These are phyloP conservation scores for Leptinotarsa undecemlineata DNA, from an alignment of 1,140 invertebrate species.

Conservation along the genomic window DNA sequence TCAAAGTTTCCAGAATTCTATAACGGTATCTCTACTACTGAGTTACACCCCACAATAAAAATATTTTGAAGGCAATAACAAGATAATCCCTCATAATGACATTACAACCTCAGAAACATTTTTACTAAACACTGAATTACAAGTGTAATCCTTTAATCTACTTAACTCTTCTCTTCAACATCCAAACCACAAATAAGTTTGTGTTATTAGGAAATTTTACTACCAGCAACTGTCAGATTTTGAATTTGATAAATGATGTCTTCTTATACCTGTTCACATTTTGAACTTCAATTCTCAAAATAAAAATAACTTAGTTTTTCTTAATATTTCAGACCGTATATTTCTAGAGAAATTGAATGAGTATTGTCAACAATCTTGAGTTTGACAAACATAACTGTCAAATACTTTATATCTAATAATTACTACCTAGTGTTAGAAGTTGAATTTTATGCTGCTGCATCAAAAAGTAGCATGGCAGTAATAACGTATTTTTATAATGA, in stretches of 20 bases:
- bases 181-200: not conserved
- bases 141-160: constrained; percentile 3
- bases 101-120: not conserved
- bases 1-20: no score
- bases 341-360: no score
- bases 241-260: not conserved
- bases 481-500: no score
- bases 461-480: no score
- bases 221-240: constrained; percentile 1
- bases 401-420: no score
- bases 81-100: not conserved
- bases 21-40: not conserved
- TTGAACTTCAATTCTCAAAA: not conserved
- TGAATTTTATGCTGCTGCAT: no score
- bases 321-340: no score
- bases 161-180: not conserved
- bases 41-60: not conserved
- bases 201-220: not conserved
- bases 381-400: no score
- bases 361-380: no score
- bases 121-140: constrained; percentile 1
- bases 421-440: no score
- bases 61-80: constrained; percentile 1
- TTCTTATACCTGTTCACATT: not conserved
- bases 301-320: no score